Evolutionary conservation across 2,888 invertebrate genomes (phyloP), one percentile per base, ranked within the genome.

Genomic region (Hypercompe scribonia): DNA sequence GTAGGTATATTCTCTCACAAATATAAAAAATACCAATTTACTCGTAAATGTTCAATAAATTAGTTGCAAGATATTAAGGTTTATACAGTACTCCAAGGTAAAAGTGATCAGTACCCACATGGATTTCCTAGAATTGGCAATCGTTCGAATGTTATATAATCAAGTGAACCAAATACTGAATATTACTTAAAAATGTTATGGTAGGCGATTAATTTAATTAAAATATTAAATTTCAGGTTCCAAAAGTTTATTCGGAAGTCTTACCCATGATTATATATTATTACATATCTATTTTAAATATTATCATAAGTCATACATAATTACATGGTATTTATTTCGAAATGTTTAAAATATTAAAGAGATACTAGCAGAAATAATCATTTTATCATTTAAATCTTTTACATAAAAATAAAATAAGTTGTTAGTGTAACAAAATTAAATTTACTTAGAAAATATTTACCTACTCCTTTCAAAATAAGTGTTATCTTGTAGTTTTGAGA

Each of bases 401-500:
- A 7, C 21, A 50, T 2, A 50, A 50, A 50, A 24, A 46, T 46
- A 50, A 50, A 50, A n/a, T n/a, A n/a, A n/a, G n/a, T n/a, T n/a
- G n/a, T n/a, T n/a, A n/a, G 50, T 50, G 50, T 50, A 50, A 50
- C 28, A 11, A 28, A 54, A 13, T n/a, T n/a, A n/a, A 2, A n/a
- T 28, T 3, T 28, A 54, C 11, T 54, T 54, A n/a, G 24, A 50
- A 42, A n/a, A 18, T 46, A 46, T n/a, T 54, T 54, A 13, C n/a
- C 71, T 74, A 70, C 46, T 73, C 34, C 58, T 65, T 72, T 42
- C 79, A 80, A 79, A 75, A 76, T 82, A 71, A 68, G 76, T 72
- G 73, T 75, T 76, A 80, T 80, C 73, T 82, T 80, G 73, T 79
- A 75, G 79, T 79, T 80, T 74, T 73, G 72, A 82, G 75, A 79